Evolutionary conservation across 2,888 invertebrate genomes (phyloP).

Genomic region (Baccha elongata): DNA sequence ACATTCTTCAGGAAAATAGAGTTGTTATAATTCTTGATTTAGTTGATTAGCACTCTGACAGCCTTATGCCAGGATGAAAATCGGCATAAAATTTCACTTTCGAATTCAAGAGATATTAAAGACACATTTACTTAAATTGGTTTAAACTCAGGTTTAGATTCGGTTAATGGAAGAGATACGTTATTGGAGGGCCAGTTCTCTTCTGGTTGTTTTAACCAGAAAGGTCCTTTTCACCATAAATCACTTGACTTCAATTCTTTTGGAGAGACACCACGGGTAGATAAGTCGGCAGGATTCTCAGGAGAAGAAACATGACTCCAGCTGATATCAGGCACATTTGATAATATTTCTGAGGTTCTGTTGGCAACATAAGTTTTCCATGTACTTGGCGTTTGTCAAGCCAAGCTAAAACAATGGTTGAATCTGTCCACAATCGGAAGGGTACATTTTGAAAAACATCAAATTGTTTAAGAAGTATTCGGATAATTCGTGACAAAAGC

Average conservation of each 20-base stretch:
- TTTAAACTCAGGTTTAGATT: too few species aligned
- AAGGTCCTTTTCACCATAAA: constrained; percentile 23
- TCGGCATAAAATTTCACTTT: too few species aligned
- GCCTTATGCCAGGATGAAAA: too few species aligned
- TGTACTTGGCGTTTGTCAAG: neutral
- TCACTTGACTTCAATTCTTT: neutral
- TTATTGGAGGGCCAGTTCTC: too few species aligned
- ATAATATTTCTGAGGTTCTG: constrained; percentile 22
- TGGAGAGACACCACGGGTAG: neutral
- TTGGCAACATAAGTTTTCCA: constrained; percentile 58
- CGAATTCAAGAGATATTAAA: too few species aligned
- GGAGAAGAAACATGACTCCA: constrained; percentile 6
- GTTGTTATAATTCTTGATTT: too few species aligned
- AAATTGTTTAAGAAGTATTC: neutral
- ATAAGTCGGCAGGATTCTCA: constrained; percentile 11
- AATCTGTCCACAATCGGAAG: constrained; percentile 24
- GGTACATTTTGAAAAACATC: neutral
- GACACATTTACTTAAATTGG: too few species aligned
- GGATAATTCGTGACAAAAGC: constrained; percentile 22
- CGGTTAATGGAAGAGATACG: too few species aligned
- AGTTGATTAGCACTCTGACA: too few species aligned
- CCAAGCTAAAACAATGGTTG: constrained; percentile 27
- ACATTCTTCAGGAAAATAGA: too few species aligned
- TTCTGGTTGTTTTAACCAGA: neutral
- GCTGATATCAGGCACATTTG: neutral